Conservation (phyloP, 1,140 invertebrate species). For the Elymnias hypermnestra region DNA sequence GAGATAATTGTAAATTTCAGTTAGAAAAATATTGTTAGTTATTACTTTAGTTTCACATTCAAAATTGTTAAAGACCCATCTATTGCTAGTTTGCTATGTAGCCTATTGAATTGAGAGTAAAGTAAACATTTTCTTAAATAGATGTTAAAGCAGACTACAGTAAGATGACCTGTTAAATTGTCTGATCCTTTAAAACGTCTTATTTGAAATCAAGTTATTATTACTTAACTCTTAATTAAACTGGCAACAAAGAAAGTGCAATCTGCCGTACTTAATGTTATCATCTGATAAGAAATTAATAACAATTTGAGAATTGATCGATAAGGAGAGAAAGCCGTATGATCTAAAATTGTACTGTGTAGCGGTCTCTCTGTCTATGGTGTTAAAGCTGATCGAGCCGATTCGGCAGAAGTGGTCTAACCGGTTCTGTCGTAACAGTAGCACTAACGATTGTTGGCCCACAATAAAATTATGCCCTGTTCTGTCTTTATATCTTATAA, state of each 20-base stretch:
- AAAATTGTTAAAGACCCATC: too few relatives aligned
- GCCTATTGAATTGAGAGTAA: too few relatives aligned
- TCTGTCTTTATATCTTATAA: slow-evolving; percentile 33
- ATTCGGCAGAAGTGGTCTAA: slow-evolving; percentile 46
- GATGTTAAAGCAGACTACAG: too few relatives aligned
- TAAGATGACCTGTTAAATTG: slow-evolving; percentile 1
- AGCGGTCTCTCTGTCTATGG: slow-evolving; percentile 12
- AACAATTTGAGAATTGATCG: slow-evolving; percentile 32
- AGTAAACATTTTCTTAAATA: too few relatives aligned
- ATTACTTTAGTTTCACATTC: too few relatives aligned
- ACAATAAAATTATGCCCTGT: slow-evolving; percentile 51
- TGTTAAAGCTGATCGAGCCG: slow-evolving; percentile 36
- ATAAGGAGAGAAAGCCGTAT: slow-evolving; percentile 48
- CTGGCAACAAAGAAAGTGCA: not conserved
- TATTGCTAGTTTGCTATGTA: too few relatives aligned
- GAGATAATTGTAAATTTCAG: too few relatives aligned
- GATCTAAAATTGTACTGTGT: slow-evolving; percentile 15
- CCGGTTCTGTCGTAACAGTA: slow-evolving; percentile 66
- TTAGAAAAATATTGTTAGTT: too few relatives aligned
- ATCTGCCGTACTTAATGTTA: slow-evolving; percentile 9
- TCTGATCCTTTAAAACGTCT: too few relatives aligned
- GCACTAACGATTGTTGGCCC: slow-evolving; percentile 53
- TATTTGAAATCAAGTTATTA: not conserved
- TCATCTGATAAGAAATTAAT: slow-evolving; percentile 30
- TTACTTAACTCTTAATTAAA: not conserved